These are phyloP conservation scores for Podarcis cretensis DNA, from an alignment of 2,113 vertebrate species.

Conservation along the genomic window DNA sequence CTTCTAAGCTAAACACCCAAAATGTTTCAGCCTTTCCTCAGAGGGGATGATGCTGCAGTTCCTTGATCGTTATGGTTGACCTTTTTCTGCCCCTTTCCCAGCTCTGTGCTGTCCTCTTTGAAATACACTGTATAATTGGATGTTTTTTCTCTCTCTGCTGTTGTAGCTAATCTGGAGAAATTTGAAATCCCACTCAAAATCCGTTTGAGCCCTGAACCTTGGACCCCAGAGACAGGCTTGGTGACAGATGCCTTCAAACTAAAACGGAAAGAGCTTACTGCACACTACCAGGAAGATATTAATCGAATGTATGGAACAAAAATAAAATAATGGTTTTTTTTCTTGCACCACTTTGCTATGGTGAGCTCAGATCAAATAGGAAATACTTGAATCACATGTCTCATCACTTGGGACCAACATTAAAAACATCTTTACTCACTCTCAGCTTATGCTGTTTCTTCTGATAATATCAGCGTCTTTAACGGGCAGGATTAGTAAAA, in stretches of 20 bases:
- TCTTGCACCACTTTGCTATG: constrained; percentile 32
- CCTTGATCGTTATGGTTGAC: not conserved
- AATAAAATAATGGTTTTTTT: constrained; percentile 63
- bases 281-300: constrained; percentile 89
- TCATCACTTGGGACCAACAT: constrained; percentile 71
- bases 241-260: constrained; percentile 98
- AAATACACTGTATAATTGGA: not conserved
- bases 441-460: constrained; percentile 67
- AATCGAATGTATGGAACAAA: constrained; percentile 90
- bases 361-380: constrained; percentile 78
- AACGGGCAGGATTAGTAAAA: constrained; percentile 76
- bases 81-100: not conserved
- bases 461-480: constrained; percentile 53
- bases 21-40: not conserved
- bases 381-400: constrained; percentile 81
- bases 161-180: constrained; percentile 88
- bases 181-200: constrained; percentile 96
- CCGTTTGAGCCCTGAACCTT: constrained; percentile 88
- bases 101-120: not conserved
- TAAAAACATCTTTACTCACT: constrained; percentile 59
- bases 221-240: constrained; percentile 95
- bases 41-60: not conserved
- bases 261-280: constrained; percentile 92
- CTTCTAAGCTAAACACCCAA: no score
- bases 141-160: not conserved